phyloP scores from a whole-genome alignment of 2,888 invertebrate species.

The Eucriotettix oculatus region DNA sequence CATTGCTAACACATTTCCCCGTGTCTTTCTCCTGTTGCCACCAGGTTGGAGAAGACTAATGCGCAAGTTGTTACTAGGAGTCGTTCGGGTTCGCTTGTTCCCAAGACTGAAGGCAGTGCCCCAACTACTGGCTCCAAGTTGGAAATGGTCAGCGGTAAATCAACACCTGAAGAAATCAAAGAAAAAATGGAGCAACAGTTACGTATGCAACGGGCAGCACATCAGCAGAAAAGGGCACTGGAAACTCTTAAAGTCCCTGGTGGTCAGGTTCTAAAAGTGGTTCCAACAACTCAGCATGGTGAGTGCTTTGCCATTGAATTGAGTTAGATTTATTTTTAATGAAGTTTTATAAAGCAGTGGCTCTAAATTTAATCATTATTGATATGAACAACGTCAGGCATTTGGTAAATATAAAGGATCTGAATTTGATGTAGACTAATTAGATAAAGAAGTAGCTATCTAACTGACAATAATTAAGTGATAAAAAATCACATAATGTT shows the following conservation, averaged over 20 bases:
- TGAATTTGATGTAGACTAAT: background rate
- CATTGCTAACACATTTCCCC: slow-evolving; percentile 6
- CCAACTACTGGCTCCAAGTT: slow-evolving; percentile 16
- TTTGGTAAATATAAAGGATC: background rate
- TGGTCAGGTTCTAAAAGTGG: slow-evolving; percentile 35
- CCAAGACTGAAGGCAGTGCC: slow-evolving; percentile 21
- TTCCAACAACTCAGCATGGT: slow-evolving; percentile 39
- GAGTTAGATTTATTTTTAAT: too few species aligned
- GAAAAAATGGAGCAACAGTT: slow-evolving; percentile 86
- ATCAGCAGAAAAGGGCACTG: slow-evolving; percentile 68
- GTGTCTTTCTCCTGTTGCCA: slow-evolving; percentile 4
- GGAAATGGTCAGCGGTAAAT: slow-evolving; percentile 34
- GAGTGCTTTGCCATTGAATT: slow-evolving; percentile 9
- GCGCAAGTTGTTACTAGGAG: slow-evolving; percentile 65
- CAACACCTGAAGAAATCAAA: slow-evolving; percentile 58
- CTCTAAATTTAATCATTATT: background rate
- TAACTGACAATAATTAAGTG: too few species aligned
- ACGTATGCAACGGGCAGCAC: slow-evolving; percentile 71
- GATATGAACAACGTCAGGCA: background rate
- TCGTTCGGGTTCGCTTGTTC: slow-evolving; percentile 44
- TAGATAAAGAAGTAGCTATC: too few species aligned
- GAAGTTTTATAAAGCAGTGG: background rate
- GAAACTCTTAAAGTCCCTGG: slow-evolving; percentile 32
- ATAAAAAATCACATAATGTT: too few species aligned
- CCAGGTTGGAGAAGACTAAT: slow-evolving; percentile 50